Percentiles rank a stretch among this genome's conserved stretches.
Conservation (phyloP, 1,140 invertebrate species). For the Hetaerina americana region DNA sequence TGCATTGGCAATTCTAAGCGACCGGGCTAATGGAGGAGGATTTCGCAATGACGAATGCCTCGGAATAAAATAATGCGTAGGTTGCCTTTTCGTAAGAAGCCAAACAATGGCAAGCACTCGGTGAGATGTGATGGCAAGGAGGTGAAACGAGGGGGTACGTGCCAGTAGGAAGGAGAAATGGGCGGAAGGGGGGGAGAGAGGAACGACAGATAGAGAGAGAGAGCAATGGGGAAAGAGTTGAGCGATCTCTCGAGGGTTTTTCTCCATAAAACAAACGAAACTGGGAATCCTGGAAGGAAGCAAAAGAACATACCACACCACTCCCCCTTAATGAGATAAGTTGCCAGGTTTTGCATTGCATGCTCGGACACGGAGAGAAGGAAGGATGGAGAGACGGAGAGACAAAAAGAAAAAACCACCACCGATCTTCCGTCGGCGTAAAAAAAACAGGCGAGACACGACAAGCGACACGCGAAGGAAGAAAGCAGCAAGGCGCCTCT, state of each 20-base stretch:
- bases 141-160: too few species aligned
- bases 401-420: too few species aligned
- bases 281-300: background rate
- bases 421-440: too few species aligned
- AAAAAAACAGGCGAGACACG: too few species aligned
- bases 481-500: too few species aligned
- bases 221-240: background rate
- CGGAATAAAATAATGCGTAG: background rate
- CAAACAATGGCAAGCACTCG: background rate
- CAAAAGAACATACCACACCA: too few species aligned
- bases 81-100: background rate
- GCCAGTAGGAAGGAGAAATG: too few species aligned
- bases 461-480: too few species aligned
- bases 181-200: too few species aligned
- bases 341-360: background rate
- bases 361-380: background rate
- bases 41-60: background rate
- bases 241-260: background rate
- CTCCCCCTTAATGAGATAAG: background rate
- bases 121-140: too few species aligned
- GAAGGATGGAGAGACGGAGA: too few species aligned
- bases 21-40: background rate
- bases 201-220: too few species aligned
- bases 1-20: background rate
- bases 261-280: background rate